A percentile compares a stretch with the other conserved stretches of the same genome.
Evolutionary conservation across 2,888 invertebrate genomes (phyloP).

Genomic region (Podabrus alpinus): DNA sequence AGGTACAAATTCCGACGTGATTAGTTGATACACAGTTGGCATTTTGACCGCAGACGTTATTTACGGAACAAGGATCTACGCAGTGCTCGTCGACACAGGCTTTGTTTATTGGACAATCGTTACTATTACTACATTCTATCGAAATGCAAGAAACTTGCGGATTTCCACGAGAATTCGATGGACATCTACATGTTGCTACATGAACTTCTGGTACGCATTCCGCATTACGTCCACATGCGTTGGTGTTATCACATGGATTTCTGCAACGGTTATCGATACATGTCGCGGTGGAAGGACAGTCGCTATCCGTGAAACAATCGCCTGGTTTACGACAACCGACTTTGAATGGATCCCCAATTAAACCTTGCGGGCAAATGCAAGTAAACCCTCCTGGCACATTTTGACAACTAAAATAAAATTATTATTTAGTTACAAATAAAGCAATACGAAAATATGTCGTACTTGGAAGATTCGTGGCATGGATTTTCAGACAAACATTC

Average conservation of each 20-base stretch:
- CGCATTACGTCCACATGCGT: constrained; percentile 76
- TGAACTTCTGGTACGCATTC: constrained; percentile 74
- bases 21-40: constrained; percentile 76
- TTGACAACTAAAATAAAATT: constrained; percentile 59
- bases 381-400: constrained; percentile 78
- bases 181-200: constrained; percentile 74
- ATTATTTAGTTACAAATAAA: neutral
- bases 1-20: constrained; percentile 83
- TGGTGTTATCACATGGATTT: constrained; percentile 72
- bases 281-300: constrained; percentile 78
- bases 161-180: constrained; percentile 75
- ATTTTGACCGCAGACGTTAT: constrained; percentile 82
- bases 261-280: constrained; percentile 77
- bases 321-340: constrained; percentile 81
- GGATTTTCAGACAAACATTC: constrained; percentile 75
- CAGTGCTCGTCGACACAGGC: constrained; percentile 82
- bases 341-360: constrained; percentile 76
- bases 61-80: constrained; percentile 77
- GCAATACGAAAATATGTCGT: constrained; percentile 38
- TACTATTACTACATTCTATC: constrained; percentile 78
- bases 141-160: constrained; percentile 71
- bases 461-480: constrained; percentile 76
- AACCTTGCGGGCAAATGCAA: constrained; percentile 78
- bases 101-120: constrained; percentile 72
- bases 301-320: constrained; percentile 77